Evolutionary conservation across 2,797 vertebrate genomes (phyloP).

Genomic region (Argya squamiceps): DNA sequence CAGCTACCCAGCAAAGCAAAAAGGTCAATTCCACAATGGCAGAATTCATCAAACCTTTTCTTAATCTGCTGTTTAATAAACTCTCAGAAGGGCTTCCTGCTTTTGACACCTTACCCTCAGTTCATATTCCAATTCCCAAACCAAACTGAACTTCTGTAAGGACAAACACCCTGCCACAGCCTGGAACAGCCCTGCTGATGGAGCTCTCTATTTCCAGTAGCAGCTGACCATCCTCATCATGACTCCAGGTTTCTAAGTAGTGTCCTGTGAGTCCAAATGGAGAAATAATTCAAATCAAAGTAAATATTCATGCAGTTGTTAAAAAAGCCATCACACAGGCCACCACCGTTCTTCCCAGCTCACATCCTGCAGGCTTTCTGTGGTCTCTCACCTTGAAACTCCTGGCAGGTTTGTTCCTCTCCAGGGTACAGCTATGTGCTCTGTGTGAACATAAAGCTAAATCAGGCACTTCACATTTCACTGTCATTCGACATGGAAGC

Average conservation of each 20-base stretch:
- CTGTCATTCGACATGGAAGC: background rate
- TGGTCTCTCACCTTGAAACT: background rate
- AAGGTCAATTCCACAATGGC: background rate
- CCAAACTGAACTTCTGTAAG: background rate
- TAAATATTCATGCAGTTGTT: background rate
- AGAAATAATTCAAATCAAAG: background rate
- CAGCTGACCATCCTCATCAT: background rate
- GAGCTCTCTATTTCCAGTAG: background rate
- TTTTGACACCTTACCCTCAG: background rate
- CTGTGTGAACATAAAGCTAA: background rate
- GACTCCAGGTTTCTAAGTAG: background rate
- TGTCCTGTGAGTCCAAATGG: background rate
- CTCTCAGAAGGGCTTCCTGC: background rate
- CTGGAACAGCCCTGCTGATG: background rate
- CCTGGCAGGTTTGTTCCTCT: background rate
- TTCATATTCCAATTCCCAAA: background rate
- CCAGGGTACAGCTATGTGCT: background rate
- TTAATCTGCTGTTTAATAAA: background rate
- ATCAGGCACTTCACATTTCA: background rate
- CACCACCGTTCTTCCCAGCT: background rate
- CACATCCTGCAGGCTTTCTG: background rate
- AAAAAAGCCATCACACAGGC: background rate
- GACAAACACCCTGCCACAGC: background rate
- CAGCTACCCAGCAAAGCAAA: background rate
- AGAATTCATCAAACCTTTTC: background rate